A percentile compares a stretch with the other conserved stretches of the same genome.
These are phyloP conservation scores for Bergia puertoricense DNA, from an alignment of 92 coral and sea anemone species.

Conservation along the genomic window DNA sequence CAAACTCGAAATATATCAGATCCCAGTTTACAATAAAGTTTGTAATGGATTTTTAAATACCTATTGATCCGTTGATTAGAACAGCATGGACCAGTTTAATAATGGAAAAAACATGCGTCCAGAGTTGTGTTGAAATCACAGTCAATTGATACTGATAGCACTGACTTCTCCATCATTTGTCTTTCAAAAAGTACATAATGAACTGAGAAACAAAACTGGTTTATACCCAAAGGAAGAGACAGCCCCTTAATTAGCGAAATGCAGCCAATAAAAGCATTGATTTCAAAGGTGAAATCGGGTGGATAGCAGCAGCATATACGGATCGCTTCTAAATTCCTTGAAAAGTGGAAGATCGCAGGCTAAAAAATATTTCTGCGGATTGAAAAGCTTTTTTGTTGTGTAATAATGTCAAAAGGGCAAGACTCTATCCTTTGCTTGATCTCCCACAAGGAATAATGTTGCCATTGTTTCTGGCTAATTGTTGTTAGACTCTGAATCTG, in stretches of 20 bases:
- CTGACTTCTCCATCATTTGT: slow-evolving; percentile 35
- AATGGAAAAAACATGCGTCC: neutral
- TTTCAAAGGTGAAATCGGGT: neutral
- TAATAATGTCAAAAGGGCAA: neutral
- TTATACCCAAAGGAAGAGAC: slow-evolving; percentile 55
- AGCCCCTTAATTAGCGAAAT: slow-evolving; percentile 76
- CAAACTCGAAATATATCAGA: slow-evolving; percentile 10
- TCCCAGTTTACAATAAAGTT: slow-evolving; percentile 25
- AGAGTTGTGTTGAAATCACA: neutral
- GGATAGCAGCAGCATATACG: neutral
- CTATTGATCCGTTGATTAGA: neutral
- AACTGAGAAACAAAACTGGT: slow-evolving; percentile 59
- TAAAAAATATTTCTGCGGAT: neutral
- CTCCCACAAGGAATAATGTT: slow-evolving; percentile 1
- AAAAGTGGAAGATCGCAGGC: neutral
- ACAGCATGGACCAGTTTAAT: neutral
- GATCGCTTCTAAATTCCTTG: neutral
- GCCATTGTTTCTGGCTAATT: slow-evolving; percentile 22
- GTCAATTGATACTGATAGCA: slow-evolving; percentile 1
- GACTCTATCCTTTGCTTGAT: neutral
- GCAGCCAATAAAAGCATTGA: slow-evolving; percentile 7
- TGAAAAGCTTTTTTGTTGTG: neutral
- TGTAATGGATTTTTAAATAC: slow-evolving; percentile 15
- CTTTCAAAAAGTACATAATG: slow-evolving; percentile 64
- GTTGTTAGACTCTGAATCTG: neutral